A percentile compares a stretch with the other conserved stretches of the same genome.
phyloP scores from a whole-genome alignment of 2,797 vertebrate species.

The Mallotus villosus region DNA sequence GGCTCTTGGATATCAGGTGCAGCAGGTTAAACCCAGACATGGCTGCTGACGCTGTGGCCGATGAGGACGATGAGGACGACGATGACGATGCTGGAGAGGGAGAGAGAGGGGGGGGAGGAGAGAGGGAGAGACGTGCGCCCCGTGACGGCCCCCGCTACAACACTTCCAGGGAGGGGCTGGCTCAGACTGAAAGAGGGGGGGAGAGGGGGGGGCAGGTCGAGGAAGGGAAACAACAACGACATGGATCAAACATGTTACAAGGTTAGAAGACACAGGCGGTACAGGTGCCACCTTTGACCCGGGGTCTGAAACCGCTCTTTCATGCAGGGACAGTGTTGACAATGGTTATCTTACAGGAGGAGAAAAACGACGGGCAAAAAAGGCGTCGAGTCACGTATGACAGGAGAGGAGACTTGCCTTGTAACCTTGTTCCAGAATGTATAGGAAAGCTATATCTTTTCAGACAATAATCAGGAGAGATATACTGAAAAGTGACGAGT shows the following conservation, averaged over 20 bases:
- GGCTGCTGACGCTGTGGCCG: constrained; percentile 71
- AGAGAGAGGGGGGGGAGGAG: constrained; percentile 68
- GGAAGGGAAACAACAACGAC: constrained; percentile 79
- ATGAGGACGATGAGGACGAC: too few species aligned
- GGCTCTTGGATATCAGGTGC: constrained; percentile 98
- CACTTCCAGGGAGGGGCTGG: constrained; percentile 37
- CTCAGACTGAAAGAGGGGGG: constrained; percentile 71
- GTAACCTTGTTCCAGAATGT: too few species aligned
- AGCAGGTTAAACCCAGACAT: constrained; percentile 99
- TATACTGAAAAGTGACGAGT: too few species aligned
- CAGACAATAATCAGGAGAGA: too few species aligned
- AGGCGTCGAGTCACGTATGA: too few species aligned
- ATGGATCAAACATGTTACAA: constrained; percentile 70
- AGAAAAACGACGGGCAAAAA: too few species aligned
- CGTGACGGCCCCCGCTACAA: constrained; percentile 52
- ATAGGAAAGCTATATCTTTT: too few species aligned
- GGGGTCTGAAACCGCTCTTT: neutral
- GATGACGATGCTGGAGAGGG: constrained; percentile 27
- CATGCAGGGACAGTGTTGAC: neutral
- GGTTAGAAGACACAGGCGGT: constrained; percentile 33
- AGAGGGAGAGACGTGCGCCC: constrained; percentile 1
- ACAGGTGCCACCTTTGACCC: neutral
- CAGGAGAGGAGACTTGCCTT: too few species aligned
- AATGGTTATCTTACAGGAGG: too few species aligned
- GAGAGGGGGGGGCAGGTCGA: constrained; percentile 74